Evolutionary conservation across 2,113 vertebrate genomes (phyloP).

Genomic region (Petroica traversi): DNA sequence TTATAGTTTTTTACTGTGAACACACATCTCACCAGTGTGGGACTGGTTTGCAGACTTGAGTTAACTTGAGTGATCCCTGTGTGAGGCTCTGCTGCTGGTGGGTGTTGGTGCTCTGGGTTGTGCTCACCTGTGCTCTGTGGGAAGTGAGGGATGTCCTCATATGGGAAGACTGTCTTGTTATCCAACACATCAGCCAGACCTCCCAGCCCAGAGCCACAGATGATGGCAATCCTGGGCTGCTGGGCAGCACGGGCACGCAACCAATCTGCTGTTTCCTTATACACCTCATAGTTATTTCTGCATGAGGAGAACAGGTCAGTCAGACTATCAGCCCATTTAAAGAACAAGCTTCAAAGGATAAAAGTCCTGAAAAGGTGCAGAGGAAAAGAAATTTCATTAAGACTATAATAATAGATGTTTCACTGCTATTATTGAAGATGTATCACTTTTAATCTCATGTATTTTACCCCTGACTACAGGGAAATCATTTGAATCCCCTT

Average conservation of each 20-base stretch:
- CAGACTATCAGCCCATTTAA: neutral
- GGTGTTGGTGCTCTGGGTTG: neutral
- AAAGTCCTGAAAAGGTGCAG: neutral
- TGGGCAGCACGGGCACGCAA: neutral
- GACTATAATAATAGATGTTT: neutral
- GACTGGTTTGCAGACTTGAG: neutral
- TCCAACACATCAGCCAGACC: conserved; percentile 73
- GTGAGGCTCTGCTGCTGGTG: neutral
- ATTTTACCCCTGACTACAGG: neutral
- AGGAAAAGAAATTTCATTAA: neutral
- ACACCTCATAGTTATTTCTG: conserved; percentile 9
- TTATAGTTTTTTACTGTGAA: neutral
- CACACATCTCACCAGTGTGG: neutral
- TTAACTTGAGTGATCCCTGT: neutral
- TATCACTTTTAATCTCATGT: neutral
- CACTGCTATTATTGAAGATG: neutral
- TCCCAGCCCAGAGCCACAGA: conserved; percentile 84
- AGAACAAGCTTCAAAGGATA: neutral
- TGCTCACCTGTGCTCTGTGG: conserved; percentile 74
- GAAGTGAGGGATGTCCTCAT: conserved; percentile 79
- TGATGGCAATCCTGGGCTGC: conserved; percentile 74
- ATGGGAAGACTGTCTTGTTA: conserved; percentile 60
- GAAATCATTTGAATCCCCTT: neutral
- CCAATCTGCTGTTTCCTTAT: conserved; percentile 46
- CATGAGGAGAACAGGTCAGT: neutral